phyloP scores from a whole-genome alignment of 2,113 vertebrate species.

The Cephalopterus ornatus region DNA sequence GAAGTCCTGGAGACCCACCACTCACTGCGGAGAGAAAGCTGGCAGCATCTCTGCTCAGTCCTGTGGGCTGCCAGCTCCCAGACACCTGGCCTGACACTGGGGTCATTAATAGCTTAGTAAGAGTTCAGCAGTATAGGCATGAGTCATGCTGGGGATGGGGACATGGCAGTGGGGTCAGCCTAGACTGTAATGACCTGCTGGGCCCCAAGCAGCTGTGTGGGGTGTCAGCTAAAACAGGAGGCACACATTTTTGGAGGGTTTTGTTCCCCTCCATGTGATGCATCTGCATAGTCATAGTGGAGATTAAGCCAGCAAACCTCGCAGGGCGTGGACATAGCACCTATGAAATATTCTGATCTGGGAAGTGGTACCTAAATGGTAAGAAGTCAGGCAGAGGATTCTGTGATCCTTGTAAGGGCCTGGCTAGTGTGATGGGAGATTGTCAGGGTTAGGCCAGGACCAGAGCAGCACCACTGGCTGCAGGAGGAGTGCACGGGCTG shows the following conservation, averaged over 20 bases:
- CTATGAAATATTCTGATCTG: not conserved
- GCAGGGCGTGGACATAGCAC: fast-evolving
- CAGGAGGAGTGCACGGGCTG: not conserved
- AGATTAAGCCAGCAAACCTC: not conserved
- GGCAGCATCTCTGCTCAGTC: not conserved
- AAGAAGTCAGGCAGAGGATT: not conserved
- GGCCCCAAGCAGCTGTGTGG: not conserved
- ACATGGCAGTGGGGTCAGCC: not conserved
- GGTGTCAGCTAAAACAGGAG: not conserved
- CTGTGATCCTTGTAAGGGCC: not conserved
- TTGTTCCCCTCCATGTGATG: not conserved
- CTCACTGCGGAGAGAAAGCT: not conserved
- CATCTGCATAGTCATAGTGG: too few relatives aligned
- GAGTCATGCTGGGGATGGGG: not conserved
- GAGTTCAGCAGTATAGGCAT: not conserved
- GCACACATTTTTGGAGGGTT: not conserved
- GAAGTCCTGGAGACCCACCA: not conserved
- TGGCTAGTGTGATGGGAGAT: not conserved
- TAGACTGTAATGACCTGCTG: not conserved
- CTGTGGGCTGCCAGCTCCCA: not conserved
- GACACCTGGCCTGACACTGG: not conserved
- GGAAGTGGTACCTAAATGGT: not conserved
- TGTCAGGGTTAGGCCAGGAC: not conserved
- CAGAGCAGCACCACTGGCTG: not conserved
- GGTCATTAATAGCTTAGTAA: not conserved